Evolutionary conservation across 1,140 invertebrate genomes (phyloP), one percentile per base, ranked within the genome.

Genomic region (Phthorimaea operculella): DNA sequence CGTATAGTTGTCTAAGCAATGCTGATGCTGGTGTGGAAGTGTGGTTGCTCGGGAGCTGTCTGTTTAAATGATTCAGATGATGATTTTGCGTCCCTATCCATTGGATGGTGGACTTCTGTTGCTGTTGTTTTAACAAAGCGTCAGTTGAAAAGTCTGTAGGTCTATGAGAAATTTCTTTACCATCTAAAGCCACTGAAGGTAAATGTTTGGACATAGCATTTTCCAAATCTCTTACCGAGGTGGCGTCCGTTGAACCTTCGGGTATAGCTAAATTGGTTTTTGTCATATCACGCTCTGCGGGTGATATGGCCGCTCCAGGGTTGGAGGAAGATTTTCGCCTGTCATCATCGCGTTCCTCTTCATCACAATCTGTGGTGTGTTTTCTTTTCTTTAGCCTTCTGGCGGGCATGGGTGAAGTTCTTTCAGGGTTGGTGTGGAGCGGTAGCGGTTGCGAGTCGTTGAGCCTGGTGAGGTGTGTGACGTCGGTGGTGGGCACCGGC

Each of bases 171-270:
- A 89, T 89, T 63, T 85, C 88, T 49, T 90, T 87, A 5, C 87
- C 79, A 59, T 84, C 83, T 55, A 86, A 61, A 6, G 77, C 73
- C 1, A 88, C 86, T 6, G 89, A 88, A 0, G 96, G 96, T 42
- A 98, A 85, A 86, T 98, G 96, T 75, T 97, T 96, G 16, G 96
- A 97, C 96, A 98, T 98, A 11, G 95, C 96, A 68, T 97, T 95
- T 80, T 98, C 96, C 59, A 98, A 86, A 68, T 98, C 96, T 76
- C 96, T 95, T 0, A 96, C 94, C 0, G 93, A 93, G 2, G 92
- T 89, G 0, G 86, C 83, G 39, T 86, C 86, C 4, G 77, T 73
- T 1, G 73, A 65, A 50, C 71, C 67, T 59, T 86, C 85, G 10
- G 83, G 78, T 45, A 85, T 77, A 15, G 79, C 55, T 59, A 85